Base-by-base conservation (phyloP, 1,140 invertebrate species). In the Trichogramma pretiosum region DNA sequence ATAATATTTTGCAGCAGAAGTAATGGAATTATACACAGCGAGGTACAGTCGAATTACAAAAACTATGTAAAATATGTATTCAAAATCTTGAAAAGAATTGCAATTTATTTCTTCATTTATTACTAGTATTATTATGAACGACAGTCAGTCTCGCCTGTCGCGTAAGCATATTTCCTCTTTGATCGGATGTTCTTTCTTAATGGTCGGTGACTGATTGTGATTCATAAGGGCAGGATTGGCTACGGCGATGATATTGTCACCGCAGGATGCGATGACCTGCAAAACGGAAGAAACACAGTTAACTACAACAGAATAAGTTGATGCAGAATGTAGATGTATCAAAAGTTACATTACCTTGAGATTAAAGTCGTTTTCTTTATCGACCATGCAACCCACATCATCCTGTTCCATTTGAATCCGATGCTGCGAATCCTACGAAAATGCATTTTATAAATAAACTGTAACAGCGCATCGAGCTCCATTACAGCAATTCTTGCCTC, bases 171-270 rank as follows among this genome's bases (percentile, higher is more conserved):
- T 62, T 53, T 72, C 69, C 55, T 72, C 67, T 44, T 72, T 72
- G 56, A 72, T 69, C 24, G 24, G 24, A 30, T 51, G 43, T 32
- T 51, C 46, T 13, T 42, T 32, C 21, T 46, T 46, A 32, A 30
- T 16, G 16, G 36, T 28, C 24, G 49, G 28, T 26, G 40, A 43
- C 55, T 67, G 67, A 57, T 56, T 67, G 56, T 65, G 70, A 53
- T 68, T 67, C 68, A 72, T 70, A 50, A 90, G 70, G 3, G 87
- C 87, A 13, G 87, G 87, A 75, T 89, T 89, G 8, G 87, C 84
- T 2, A 90, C 87, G 0, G 87, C 87, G 58, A 90, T 90, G 55
- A 90, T 89, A 65, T 87, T 86, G 59, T 85, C 84, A 2, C 85
- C 86, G 18, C 85, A 80, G 0, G 86, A 84, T 0, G 87, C 83